Evolutionary conservation across 2,797 vertebrate species (phyloP).

Genomic region (Melanotaenia nigrans): DNA sequence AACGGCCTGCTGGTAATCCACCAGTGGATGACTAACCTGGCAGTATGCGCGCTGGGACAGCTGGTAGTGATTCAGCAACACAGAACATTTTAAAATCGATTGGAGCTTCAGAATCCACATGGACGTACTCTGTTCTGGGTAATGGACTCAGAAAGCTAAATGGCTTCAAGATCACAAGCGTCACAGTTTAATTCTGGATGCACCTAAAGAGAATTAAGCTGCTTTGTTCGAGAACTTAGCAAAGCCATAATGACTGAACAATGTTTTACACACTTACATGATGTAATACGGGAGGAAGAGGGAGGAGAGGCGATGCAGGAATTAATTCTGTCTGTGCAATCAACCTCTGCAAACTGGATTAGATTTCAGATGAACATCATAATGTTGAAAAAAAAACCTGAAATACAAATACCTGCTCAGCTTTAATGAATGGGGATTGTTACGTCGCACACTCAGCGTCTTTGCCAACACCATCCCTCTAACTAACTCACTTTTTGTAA

Average conservation of each 20-base stretch:
- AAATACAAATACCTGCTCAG: background rate
- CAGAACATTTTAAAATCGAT: conserved; percentile 66
- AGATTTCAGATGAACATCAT: background rate
- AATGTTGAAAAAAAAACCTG: background rate
- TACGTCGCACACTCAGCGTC: conserved; percentile 22
- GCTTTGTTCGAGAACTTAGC: conserved; percentile 30
- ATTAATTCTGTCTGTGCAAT: conserved; percentile 24
- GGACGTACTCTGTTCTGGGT: conserved; percentile 81
- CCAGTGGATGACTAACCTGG: conserved; percentile 60
- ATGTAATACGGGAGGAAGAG: conserved; percentile 35
- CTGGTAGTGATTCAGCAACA: conserved; percentile 88
- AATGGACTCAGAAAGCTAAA: conserved; percentile 83
- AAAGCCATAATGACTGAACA: conserved; percentile 23
- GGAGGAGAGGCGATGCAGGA: conserved; percentile 14
- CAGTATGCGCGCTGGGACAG: conserved; percentile 79
- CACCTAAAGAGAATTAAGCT: conserved; percentile 27
- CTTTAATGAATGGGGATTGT: conserved; percentile 13
- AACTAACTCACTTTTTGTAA: conserved; percentile 23
- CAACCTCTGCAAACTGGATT: conserved; percentile 9
- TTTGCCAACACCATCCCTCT: conserved; percentile 12
- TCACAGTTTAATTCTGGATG: conserved; percentile 43
- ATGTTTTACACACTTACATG: conserved; percentile 24
- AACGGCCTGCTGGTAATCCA: conserved; percentile 54
- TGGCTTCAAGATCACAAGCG: conserved; percentile 85
- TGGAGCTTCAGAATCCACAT: conserved; percentile 82